These are phyloP conservation scores for Cyprinodon variegatus DNA, from an alignment of 2,113 vertebrate genomes.

Conservation along the genomic window DNA sequence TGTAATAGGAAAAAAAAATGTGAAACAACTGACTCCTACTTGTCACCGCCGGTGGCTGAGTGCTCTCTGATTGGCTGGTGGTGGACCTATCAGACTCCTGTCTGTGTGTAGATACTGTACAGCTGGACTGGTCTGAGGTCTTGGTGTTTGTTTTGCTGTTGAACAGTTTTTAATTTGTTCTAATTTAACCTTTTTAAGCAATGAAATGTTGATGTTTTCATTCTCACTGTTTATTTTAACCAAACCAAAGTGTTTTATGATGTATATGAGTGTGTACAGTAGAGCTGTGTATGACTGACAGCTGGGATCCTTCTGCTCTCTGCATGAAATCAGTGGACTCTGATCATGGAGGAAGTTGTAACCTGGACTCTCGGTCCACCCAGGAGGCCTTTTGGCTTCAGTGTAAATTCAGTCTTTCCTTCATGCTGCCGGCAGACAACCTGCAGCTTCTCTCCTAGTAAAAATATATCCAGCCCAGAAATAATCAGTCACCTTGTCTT, in stretches of 20 bases:
- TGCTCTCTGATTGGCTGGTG: conserved; percentile 32
- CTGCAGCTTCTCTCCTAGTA: conserved; percentile 55
- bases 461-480: conserved; percentile 64
- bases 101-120: conserved; percentile 71
- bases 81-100: conserved; percentile 18
- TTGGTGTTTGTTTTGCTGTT: conserved; percentile 49
- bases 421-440: conserved; percentile 33
- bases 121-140: conserved; percentile 56
- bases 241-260: conserved; percentile 82
- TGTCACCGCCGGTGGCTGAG: not conserved
- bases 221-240: conserved; percentile 71
- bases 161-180: conserved; percentile 57
- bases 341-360: not conserved
- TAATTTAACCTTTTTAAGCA: conserved; percentile 71
- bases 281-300: not conserved
- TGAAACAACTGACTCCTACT: conserved; percentile 1
- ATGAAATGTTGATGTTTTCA: conserved; percentile 9
- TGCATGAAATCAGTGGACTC: conserved; percentile 51
- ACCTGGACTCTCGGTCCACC: not conserved
- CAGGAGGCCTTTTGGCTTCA: conserved; percentile 29
- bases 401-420: conserved; percentile 67
- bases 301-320: conserved; percentile 6
- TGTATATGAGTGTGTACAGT: conserved; percentile 68
- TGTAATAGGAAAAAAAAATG: not conserved
- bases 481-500: conserved; percentile 14